Evolutionary conservation across 1,140 invertebrate species (phyloP), one percentile per base, ranked within the genome.

Genomic region (Drosophila sproati): DNA sequence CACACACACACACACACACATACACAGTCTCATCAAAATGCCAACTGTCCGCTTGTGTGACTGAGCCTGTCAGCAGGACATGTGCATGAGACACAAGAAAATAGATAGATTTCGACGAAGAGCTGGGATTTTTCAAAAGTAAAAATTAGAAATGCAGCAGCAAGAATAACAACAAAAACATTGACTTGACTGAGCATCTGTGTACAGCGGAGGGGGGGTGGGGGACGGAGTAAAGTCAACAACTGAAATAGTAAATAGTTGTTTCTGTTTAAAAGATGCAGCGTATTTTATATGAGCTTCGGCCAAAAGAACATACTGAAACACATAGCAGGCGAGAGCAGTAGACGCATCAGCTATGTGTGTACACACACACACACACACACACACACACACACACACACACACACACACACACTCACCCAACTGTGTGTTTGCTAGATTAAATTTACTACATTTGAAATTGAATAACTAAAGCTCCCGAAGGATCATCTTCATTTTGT

Each of bases 391-490:
- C 43, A 50, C 57, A 68, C 56, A 60, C 12, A 35, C 1, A 50
- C 5, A 75, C 35, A 68, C 32, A 47, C 47, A 67, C 20, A 68
- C 37, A 52, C 51, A 39, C 20, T 28, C 7, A 39, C 28, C 31
- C 28, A 41, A 20, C 20, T n/a, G 10, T n/a, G 4, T 89, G 80
- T 70, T 71, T 89, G 85, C 74, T 88, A 88, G 85, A 88, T 88
- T 88, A 89, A 88, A 88, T 88, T 88, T 88, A 88, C 74, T 88
- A 89, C 85, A 85, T 88, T 85, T 89, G 77, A 83, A 88, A 88
- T 88, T 88, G 86, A 88, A 88, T 88, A 88, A 88, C 85, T 89
- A 89, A 88, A 89, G 85, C 85, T 88, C 85, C 85, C 85, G 80
- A 70, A 89, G 85, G 85, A 88, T 88, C 85, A 88, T 88, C 85